A percentile compares a stretch with the other conserved stretches of the same genome.
phyloP scores from a whole-genome alignment of 2,113 vertebrate species.

The Podarcis raffonei region DNA sequence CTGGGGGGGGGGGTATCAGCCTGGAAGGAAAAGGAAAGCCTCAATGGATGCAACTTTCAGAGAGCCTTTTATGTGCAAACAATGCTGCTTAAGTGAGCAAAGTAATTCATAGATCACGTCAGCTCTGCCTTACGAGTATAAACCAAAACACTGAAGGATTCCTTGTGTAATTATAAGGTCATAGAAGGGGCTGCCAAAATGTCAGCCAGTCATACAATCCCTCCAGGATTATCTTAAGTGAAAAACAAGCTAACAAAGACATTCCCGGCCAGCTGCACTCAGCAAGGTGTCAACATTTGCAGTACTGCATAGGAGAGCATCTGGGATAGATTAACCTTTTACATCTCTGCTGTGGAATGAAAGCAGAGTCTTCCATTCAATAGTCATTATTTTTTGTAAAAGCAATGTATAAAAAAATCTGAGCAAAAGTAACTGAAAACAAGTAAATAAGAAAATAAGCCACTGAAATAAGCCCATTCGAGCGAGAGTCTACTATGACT shows the following conservation, averaged over 20 bases:
- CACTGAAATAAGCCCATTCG: not conserved
- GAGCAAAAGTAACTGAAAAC: not conserved
- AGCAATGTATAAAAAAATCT: not conserved
- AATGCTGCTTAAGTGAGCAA: not conserved
- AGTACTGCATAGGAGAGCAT: not conserved
- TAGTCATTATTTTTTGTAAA: not conserved
- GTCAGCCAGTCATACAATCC: not conserved
- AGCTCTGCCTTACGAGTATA: not conserved
- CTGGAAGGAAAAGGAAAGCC: not conserved
- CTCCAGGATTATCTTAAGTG: constrained; percentile 7
- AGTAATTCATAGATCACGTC: not conserved
- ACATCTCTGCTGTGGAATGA: not conserved
- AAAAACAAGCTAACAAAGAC: constrained; percentile 24
- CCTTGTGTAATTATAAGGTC: constrained; percentile 11
- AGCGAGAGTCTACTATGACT: not conserved
- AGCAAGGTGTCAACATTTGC: not conserved
- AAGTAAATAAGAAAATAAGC: too few species aligned
- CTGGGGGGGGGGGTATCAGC: not conserved
- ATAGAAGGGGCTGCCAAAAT: not conserved
- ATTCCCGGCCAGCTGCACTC: not conserved
- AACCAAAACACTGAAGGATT: not conserved
- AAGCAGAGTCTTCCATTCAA: not conserved
- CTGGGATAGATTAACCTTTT: constrained; percentile 1
- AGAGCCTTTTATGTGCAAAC: constrained; percentile 2
- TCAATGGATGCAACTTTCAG: not conserved